Evolutionary conservation across 2,113 vertebrate genomes (phyloP).

Genomic region (Tinamus guttatus): DNA sequence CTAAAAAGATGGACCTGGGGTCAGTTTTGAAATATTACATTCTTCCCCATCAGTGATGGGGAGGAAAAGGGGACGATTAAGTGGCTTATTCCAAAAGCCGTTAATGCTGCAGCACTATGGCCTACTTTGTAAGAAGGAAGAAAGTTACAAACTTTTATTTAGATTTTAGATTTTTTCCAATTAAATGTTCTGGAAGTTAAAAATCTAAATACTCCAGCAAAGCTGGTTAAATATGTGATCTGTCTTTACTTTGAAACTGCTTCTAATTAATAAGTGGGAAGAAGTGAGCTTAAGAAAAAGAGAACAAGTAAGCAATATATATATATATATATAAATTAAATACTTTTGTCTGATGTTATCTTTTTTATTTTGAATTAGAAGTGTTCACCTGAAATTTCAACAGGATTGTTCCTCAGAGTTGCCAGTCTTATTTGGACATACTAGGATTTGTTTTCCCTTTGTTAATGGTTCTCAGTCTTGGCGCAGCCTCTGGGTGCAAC

Average conservation of each 20-base stretch:
- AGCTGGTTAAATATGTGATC: not conserved
- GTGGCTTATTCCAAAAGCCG: not conserved
- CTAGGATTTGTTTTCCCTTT: not conserved
- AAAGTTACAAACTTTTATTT: not conserved
- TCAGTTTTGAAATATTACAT: conserved; percentile 3
- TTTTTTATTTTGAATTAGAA: not conserved
- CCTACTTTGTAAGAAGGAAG: not conserved
- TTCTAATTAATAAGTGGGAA: not conserved
- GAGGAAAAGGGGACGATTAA: not conserved
- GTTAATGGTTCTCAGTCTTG: not conserved
- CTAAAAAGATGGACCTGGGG: not conserved
- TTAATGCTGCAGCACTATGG: not conserved
- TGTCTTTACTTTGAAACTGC: not conserved
- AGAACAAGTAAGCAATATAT: not conserved
- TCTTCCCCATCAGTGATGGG: not conserved
- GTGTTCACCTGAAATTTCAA: not conserved
- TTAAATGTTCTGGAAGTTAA: not conserved
- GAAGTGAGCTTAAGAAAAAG: not conserved
- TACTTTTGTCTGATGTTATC: not conserved
- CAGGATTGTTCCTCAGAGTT: not conserved
- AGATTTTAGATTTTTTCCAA: not conserved
- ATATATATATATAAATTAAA: not conserved
- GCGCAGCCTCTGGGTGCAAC: not conserved
- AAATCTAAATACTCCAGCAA: not conserved
- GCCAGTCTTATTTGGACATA: not conserved